A percentile compares a stretch with the other conserved stretches of the same genome.
Evolutionary conservation across 2,888 invertebrate genomes (phyloP).

Genomic region (Actias luna): DNA sequence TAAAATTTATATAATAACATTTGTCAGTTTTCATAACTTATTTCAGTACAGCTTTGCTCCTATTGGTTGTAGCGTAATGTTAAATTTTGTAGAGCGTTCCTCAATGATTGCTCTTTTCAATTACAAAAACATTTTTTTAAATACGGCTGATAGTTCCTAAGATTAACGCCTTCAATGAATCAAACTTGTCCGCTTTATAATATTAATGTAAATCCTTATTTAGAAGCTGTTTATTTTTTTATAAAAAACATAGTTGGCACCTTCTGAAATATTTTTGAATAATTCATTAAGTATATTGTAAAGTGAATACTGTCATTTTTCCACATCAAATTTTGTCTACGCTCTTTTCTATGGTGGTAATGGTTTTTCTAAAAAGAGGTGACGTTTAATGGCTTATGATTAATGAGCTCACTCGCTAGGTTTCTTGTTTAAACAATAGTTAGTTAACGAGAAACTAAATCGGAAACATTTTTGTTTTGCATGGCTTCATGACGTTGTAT

Average conservation of each 20-base stretch:
- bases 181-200: too few species aligned
- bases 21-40: too few species aligned
- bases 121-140: too few species aligned
- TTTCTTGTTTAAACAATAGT: constrained; percentile 68
- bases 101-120: too few species aligned
- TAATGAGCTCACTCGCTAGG: constrained; percentile 60
- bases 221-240: too few species aligned
- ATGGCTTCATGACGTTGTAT: constrained; percentile 35
- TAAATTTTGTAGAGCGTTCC: too few species aligned
- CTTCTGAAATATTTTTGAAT: not conserved
- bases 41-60: too few species aligned
- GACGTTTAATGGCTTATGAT: constrained; percentile 52
- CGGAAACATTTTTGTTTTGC: constrained; percentile 56
- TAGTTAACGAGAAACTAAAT: constrained; percentile 57
- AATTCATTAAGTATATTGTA: not conserved
- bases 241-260: constrained; percentile 4
- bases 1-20: too few species aligned
- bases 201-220: too few species aligned
- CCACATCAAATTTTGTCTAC: constrained; percentile 16
- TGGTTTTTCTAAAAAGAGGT: constrained; percentile 49
- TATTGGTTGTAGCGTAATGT: too few species aligned
- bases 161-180: too few species aligned
- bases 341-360: constrained; percentile 24
- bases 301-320: constrained; percentile 7
- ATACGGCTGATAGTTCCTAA: too few species aligned